phyloP scores from a whole-genome alignment of 2,113 vertebrate genomes.

The Catagonus wagneri region DNA sequence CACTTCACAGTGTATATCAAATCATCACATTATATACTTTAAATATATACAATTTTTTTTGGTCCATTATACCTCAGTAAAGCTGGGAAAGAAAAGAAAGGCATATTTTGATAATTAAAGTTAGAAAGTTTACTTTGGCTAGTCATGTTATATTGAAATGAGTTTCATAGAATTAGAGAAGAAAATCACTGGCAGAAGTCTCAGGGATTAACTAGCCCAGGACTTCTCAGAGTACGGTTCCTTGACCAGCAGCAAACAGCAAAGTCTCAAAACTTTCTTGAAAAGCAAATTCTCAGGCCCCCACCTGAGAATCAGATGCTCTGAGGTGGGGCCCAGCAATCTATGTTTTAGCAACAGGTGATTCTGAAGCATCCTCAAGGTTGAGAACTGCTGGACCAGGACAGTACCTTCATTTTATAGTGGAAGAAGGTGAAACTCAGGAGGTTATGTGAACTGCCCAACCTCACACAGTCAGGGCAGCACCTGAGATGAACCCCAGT shows the following conservation, averaged over 20 bases:
- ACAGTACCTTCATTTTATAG: neutral
- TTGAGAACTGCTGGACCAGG: neutral
- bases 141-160: neutral
- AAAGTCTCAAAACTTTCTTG: neutral
- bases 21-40: conserved; percentile 12
- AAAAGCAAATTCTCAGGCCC: neutral
- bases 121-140: neutral
- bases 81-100: neutral
- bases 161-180: neutral
- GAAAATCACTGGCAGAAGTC: neutral
- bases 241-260: neutral
- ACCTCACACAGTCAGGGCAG: neutral
- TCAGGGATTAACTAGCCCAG: neutral
- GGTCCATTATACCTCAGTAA: neutral
- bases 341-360: neutral
- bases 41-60: conserved; percentile 1
- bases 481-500: neutral
- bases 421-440: neutral
- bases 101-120: neutral
- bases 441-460: neutral
- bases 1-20: neutral
- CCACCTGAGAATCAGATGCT: neutral
- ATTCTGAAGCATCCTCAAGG: neutral
- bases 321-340: neutral
- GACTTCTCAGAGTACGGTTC: neutral